Conservation (phyloP, 1,140 invertebrate genomes). For the Drosophila nigrodunni region DNA sequence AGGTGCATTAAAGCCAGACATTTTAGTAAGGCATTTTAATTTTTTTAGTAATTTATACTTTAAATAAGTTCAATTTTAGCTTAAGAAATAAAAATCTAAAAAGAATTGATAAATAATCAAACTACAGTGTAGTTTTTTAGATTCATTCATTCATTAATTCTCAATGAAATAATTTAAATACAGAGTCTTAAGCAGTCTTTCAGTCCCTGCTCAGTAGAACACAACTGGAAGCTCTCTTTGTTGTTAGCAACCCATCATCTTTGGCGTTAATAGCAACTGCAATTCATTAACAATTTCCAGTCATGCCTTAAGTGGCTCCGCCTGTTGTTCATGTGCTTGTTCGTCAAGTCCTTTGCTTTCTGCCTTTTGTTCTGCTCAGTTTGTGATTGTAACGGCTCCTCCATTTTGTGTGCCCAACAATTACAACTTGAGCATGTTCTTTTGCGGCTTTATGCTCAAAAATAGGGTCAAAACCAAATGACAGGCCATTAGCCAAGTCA, state of each 20-base stretch:
- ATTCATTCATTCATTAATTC: no score
- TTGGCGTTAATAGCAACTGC: constrained; percentile 49
- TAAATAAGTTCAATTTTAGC: no score
- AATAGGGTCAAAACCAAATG: neutral
- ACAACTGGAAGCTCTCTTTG: neutral
- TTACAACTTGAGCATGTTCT: constrained; percentile 29
- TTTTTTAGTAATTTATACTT: no score
- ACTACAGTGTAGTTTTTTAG: no score
- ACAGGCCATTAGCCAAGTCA: constrained; percentile 24
- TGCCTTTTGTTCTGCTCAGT: neutral
- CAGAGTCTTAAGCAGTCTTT: no score
- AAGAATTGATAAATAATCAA: no score
- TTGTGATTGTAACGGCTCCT: neutral
- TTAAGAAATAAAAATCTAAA: no score
- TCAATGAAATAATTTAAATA: no score
- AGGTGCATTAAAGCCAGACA: no score
- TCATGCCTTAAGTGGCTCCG: constrained; percentile 42
- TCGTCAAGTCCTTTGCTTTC: neutral
- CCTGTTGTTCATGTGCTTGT: neutral
- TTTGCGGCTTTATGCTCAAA: neutral
- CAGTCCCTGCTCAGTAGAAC: no score
- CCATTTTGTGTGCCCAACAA: constrained; percentile 20
- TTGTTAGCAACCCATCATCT: constrained; percentile 6
- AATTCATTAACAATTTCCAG: constrained; percentile 71
- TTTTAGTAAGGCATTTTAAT: no score